phyloP scores from a whole-genome alignment of 2,113 vertebrate species.

The Scophthalmus maximus region DNA sequence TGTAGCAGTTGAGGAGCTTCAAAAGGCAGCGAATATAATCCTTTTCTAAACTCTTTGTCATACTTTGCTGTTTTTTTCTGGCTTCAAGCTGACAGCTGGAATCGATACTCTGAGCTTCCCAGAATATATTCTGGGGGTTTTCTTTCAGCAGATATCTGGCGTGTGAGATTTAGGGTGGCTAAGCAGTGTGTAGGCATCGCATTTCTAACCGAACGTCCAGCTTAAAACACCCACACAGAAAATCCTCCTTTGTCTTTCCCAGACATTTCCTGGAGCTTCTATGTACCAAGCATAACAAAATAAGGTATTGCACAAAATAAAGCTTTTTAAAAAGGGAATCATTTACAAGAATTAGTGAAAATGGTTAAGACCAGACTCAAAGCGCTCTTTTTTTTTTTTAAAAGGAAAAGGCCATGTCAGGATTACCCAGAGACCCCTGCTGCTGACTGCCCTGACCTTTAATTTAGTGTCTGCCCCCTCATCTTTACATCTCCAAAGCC shows the following conservation, averaged over 20 bases:
- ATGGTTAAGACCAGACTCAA: background rate
- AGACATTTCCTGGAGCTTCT: background rate
- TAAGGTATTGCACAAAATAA: background rate
- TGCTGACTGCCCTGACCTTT: conserved; percentile 64
- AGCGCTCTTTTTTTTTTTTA: background rate
- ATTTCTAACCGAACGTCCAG: background rate
- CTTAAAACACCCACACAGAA: background rate
- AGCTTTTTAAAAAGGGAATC: background rate
- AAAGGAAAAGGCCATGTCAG: conserved; percentile 46
- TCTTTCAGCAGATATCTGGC: background rate
- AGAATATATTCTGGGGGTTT: too few species aligned
- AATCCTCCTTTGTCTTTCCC: conserved; percentile 1
- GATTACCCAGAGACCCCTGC: conserved; percentile 25
- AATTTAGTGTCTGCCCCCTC: conserved; percentile 21
- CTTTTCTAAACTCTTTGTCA: too few species aligned
- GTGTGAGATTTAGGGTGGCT: background rate
- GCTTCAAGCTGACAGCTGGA: too few species aligned
- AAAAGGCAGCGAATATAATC: background rate
- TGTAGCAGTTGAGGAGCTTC: background rate
- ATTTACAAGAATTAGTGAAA: conserved; percentile 23
- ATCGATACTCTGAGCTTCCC: too few species aligned
- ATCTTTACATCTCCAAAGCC: conserved; percentile 15
- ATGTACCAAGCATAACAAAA: background rate
- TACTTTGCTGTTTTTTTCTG: too few species aligned
- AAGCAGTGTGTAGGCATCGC: background rate